Base-by-base conservation (phyloP, 1,140 invertebrate genomes). In the Drosophila seguyi region DNA sequence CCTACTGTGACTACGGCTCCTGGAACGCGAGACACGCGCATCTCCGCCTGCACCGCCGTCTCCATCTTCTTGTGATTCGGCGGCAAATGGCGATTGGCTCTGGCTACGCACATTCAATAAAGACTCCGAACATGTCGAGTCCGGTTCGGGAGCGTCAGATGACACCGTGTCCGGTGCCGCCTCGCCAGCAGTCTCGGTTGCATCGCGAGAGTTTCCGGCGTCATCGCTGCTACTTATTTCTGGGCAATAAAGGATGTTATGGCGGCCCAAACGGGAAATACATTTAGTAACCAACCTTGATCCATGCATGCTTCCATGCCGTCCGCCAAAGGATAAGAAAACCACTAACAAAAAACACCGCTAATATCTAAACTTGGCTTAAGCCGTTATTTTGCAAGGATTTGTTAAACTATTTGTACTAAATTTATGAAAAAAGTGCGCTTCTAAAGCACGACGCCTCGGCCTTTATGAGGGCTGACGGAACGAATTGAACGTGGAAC, bases 261-360 rank as follows among this genome's bases (percentile, higher is more conserved):
- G 11, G 20, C 16, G 14, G 27, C 25, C 4, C 16, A 1, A 47
- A 47, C 13, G 22, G 25, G 13, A 39, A 45, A 18, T 11, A 18
- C 10, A 48, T 48, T 34, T 72, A 39, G 22, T 47, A 72, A 72
- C 22, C 34, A 39, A 72, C 68, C 68, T 47, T 20, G 29, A 31
- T 58, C 68, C 52, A 38, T 55, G 34, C 10, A 39, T 29, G 65
- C 53, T 14, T 71, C 68, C 68, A 72, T 71, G 16, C 25, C 16
- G 42, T 16, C 7, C 14, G 27, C 3, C n/a, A 18, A 31, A 3
- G 3, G n/a, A 38, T 22, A 34, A 27, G 6, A 16, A 13, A 18
- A 11, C 5, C 59, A 44, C 16, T 36, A 53, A n/a, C 16, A 31
- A 16, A 3, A 25, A 38, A n/a, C 50, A 47, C 20, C 8, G 6